phyloP scores from a whole-genome alignment of 64 coral and sea anemone species.

The Stichodactyla mertensii region DNA sequence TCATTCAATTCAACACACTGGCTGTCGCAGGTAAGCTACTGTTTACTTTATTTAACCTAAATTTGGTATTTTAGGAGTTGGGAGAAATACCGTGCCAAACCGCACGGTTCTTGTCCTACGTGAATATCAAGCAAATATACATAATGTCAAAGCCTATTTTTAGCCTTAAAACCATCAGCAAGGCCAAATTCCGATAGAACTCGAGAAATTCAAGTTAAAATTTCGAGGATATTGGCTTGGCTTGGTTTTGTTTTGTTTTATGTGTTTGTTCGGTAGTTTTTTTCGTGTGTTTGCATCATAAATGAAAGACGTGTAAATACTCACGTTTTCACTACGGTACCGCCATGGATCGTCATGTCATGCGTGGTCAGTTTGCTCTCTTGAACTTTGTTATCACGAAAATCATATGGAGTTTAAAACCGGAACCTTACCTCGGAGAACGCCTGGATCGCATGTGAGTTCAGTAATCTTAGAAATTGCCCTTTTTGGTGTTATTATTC shows the following conservation, averaged over 20 bases:
- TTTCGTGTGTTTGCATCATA: background rate
- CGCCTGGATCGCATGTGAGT: background rate
- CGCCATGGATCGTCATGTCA: background rate
- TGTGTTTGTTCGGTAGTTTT: background rate
- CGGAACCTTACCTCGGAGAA: background rate
- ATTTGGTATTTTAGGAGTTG: background rate
- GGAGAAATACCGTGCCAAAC: background rate
- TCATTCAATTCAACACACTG: background rate
- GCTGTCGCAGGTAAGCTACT: background rate
- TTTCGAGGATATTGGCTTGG: too few relatives aligned
- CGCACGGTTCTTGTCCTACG: background rate
- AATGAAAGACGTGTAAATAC: background rate
- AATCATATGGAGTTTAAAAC: background rate
- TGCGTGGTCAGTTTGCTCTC: background rate
- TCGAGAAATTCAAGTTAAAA: background rate
- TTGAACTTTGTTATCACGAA: background rate
- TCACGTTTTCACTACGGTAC: background rate
- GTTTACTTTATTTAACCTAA: background rate
- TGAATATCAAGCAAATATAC: slow-evolving; percentile 5
- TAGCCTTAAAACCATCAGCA: background rate
- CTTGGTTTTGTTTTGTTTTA: background rate
- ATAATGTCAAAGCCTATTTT: slow-evolving; percentile 6
- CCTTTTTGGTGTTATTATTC: background rate
- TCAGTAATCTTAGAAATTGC: background rate
- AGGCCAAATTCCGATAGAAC: background rate